Evolutionary conservation across 30 jellyfish, hydroid and myxozoan species (phyloP), one percentile per base, ranked within the genome.

Genomic region (Catostylus mosaicus): DNA sequence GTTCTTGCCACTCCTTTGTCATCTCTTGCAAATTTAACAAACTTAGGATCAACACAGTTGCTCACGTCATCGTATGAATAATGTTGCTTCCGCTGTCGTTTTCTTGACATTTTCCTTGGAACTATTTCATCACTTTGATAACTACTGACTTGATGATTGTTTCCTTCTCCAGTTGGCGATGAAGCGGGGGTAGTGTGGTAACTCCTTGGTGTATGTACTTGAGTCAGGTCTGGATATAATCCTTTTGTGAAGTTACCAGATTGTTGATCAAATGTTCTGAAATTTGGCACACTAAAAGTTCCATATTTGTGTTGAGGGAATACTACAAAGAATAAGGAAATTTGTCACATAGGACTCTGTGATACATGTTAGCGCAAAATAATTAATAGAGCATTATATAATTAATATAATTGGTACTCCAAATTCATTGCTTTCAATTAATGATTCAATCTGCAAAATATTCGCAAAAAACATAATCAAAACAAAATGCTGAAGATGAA

Each of bases 221-320:
- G 84, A 3, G 83, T 81, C n/a, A 81, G 20, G 26, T 81, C 70
- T 19, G 91, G 91, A 31, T 81, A 81, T 10, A 81, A 5, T 16
- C 56, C 70, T 30, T 47, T 30, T 23, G 59, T 12, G 11, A 19
- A 23, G 23, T 38, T 35, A 14, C 27, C 78, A 1, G 35, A 6
- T 11, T 57, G 34, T 8, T 43, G 19, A 16, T 48, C 91, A 34
- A 20, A 50, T 23, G 69, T 24, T 37, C 32, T 35, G 22, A 81
- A 68, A 59, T 81, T 59, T 11, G 91, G 91, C 0, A 56, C 91
- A 35, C 91, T 81, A 78, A 81, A 81, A 29, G 91, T 81, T 32
- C 91, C 91, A 67, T 81, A 81, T 38, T 36, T 67, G 29, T 81
- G 70, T 12, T 33, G 57, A n/a, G 56, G 52, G 14, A 50, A 33